These are phyloP conservation scores for Ichneumon xanthorius DNA, from an alignment of 2,888 invertebrate species.

Conservation along the genomic window DNA sequence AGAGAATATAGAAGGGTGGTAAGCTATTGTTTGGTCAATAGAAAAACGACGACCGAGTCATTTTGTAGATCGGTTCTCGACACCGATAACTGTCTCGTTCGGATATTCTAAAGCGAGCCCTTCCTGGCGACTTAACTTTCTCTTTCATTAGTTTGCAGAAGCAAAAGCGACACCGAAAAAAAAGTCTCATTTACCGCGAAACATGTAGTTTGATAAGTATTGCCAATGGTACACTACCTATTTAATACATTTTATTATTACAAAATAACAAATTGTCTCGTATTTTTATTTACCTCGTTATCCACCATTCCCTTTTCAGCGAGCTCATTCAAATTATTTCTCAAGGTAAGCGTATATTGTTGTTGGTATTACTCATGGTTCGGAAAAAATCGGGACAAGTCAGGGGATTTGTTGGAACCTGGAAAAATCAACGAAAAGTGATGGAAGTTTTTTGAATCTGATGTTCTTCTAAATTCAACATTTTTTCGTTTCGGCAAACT, in stretches of 20 bases:
- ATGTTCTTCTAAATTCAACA: too few species aligned
- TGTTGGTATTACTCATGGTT: background rate
- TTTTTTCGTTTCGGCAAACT: too few species aligned
- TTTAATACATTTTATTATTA: slow-evolving; percentile 84
- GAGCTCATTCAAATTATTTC: background rate
- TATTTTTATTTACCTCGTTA: slow-evolving; percentile 39
- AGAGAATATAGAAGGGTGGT: slow-evolving; percentile 66
- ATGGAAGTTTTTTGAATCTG: too few species aligned
- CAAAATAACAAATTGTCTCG: slow-evolving; percentile 75
- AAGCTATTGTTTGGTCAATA: slow-evolving; percentile 59
- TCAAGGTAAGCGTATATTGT: background rate
- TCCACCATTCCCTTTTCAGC: slow-evolving; percentile 16
- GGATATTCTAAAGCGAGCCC: background rate
- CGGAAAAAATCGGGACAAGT: too few species aligned
- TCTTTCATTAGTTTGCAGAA: slow-evolving; percentile 44
- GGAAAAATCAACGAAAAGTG: too few species aligned
- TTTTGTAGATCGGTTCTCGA: background rate
- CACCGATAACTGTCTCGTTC: slow-evolving; percentile 9
- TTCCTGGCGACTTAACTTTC: slow-evolving; percentile 50
- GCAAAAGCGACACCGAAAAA: slow-evolving; percentile 51
- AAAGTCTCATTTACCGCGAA: slow-evolving; percentile 81
- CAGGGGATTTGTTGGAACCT: too few species aligned
- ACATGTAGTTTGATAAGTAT: slow-evolving; percentile 82
- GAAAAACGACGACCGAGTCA: background rate
- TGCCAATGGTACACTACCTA: slow-evolving; percentile 83